Conservation (phyloP, 2,888 invertebrate genomes). For the Amorpha juglandis region DNA sequence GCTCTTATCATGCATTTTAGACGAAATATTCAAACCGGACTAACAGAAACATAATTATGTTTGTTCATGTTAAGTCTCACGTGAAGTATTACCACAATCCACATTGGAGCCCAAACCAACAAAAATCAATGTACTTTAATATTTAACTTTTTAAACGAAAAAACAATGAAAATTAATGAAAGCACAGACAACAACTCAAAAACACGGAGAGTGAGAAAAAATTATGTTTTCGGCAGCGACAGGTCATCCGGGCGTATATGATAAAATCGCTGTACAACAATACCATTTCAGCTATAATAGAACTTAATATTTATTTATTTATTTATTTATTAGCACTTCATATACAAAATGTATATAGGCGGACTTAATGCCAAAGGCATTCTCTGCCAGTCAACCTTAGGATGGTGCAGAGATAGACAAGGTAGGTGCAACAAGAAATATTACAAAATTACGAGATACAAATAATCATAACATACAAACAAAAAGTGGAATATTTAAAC, state of each 20-base stretch:
- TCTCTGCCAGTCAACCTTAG: no score
- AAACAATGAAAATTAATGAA: constrained; percentile 35
- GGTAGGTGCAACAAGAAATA: no score
- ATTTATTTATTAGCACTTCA: no score
- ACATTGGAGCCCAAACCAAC: background rate
- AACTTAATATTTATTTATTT: constrained; percentile 43
- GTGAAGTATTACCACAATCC: background rate
- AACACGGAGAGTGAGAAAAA: constrained; percentile 55
- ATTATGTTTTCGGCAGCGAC: constrained; percentile 61
- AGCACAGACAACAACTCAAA: constrained; percentile 47
- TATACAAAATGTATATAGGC: no score
- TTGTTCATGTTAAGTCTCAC: background rate
- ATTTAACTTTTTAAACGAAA: constrained; percentile 29
- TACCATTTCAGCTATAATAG: constrained; percentile 34
- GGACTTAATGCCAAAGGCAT: no score
- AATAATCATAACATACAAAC: no score
- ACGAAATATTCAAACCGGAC: no score
- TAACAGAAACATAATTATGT: no score
- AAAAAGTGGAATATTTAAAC: no score
- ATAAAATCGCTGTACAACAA: constrained; percentile 53
- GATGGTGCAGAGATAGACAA: no score
- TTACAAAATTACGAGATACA: no score
- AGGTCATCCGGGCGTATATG: constrained; percentile 57
- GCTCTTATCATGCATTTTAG: no score
- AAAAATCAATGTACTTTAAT: constrained; percentile 13